Conservation (phyloP, 2,888 invertebrate genomes). For the Eupithecia inturbata region DNA sequence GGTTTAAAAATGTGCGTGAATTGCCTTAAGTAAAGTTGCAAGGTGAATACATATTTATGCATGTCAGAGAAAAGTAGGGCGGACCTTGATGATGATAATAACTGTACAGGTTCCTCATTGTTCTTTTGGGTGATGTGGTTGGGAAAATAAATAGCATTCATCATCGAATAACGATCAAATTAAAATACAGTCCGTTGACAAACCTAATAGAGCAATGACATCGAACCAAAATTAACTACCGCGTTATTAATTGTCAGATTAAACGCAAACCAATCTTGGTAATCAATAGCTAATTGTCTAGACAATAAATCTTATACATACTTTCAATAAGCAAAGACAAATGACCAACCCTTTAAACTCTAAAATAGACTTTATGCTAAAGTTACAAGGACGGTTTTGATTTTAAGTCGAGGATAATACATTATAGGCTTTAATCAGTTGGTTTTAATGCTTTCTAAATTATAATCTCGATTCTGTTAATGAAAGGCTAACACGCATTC, state of each 20-base stretch:
- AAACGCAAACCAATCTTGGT: slow-evolving; percentile 61
- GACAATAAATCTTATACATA: slow-evolving; percentile 64
- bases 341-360: slow-evolving; percentile 38
- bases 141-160: not conserved
- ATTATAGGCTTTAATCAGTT: slow-evolving; percentile 52
- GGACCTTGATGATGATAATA: slow-evolving; percentile 28
- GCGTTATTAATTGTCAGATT: slow-evolving; percentile 62
- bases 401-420: slow-evolving; percentile 32
- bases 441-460: slow-evolving; percentile 60
- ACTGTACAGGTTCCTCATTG: not conserved
- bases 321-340: slow-evolving; percentile 50
- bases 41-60: slow-evolving; percentile 19
- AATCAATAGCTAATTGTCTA: slow-evolving; percentile 70
- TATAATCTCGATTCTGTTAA: slow-evolving; percentile 55
- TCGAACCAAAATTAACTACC: slow-evolving; percentile 51
- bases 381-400: slow-evolving; percentile 35
- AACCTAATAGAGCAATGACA: slow-evolving; percentile 55
- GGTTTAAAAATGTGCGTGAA: slow-evolving; percentile 27
- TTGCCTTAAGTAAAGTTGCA: slow-evolving; percentile 25
- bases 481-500: slow-evolving; percentile 56
- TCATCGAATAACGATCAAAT: not conserved
- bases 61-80: slow-evolving; percentile 36
- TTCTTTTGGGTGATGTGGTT: not conserved
- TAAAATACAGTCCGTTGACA: slow-evolving; percentile 25
- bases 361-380: slow-evolving; percentile 42